Evolutionary conservation across 2,113 vertebrate genomes (phyloP).

Genomic region (Ancistrus triradiatus): DNA sequence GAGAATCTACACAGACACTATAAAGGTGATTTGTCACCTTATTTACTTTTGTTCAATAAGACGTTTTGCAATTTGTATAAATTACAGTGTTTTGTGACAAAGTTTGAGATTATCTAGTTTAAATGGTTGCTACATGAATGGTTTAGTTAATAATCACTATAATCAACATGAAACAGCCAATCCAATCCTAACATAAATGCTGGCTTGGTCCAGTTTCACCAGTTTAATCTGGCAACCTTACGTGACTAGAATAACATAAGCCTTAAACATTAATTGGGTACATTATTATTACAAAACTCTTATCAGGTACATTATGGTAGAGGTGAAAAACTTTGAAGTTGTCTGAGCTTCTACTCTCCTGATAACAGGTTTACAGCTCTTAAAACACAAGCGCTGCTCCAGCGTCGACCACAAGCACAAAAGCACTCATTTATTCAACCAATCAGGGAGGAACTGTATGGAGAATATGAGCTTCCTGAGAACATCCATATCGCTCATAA

Average conservation of each 20-base stretch:
- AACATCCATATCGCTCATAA: conserved; percentile 35
- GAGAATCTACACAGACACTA: no score
- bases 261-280: not conserved
- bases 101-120: no score
- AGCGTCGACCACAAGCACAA: conserved; percentile 34
- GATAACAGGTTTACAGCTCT: conserved; percentile 54
- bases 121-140: no score
- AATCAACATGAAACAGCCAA: no score
- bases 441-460: conserved; percentile 34
- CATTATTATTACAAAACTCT: conserved; percentile 22
- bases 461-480: conserved; percentile 31
- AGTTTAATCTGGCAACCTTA: no score
- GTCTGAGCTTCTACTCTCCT: conserved; percentile 47
- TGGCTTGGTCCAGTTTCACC: no score
- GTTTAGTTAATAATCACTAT: no score
- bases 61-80: no score
- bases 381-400: conserved; percentile 44
- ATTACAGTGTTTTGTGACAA: no score
- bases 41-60: no score
- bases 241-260: not conserved
- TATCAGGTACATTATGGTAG: conserved; percentile 15
- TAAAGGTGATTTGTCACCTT: no score
- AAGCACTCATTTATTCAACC: conserved; percentile 45
- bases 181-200: no score
- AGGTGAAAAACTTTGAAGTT: conserved; percentile 45